Conservation (phyloP, 1,140 invertebrate genomes). For the Thaumetopoea pityocampa region DNA sequence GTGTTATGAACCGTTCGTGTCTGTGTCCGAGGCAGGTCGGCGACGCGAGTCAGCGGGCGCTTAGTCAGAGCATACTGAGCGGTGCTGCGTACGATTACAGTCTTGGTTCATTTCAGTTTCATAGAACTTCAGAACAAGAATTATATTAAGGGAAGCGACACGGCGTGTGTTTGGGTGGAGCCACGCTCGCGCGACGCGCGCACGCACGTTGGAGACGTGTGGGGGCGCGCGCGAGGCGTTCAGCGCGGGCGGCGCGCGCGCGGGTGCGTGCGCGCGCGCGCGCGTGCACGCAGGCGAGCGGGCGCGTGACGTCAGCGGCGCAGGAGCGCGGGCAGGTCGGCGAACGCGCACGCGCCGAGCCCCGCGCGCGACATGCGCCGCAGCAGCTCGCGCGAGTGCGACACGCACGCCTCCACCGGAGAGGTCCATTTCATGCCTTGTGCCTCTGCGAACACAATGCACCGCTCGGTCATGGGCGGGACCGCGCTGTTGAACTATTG, state of each 20-base stretch:
- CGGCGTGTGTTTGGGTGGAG: not conserved
- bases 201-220: not conserved
- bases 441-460: conserved; percentile 80
- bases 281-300: conserved; percentile 21
- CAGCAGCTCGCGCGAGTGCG: conserved; percentile 92
- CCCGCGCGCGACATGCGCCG: conserved; percentile 92
- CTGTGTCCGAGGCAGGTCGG: too few relatives aligned
- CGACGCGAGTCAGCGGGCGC: too few relatives aligned
- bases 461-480: too few relatives aligned
- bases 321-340: conserved; percentile 66
- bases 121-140: too few relatives aligned
- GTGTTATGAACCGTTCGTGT: too few relatives aligned
- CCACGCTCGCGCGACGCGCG: not conserved
- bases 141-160: too few relatives aligned
- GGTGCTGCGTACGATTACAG: too few relatives aligned
- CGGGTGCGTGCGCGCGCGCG: conserved; percentile 7
- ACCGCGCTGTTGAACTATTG: too few relatives aligned
- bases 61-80: too few relatives aligned
- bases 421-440: conserved; percentile 92
- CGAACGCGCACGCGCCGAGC: conserved; percentile 96
- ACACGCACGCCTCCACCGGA: conserved; percentile 92
- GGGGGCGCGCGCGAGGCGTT: not conserved
- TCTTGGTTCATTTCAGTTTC: too few relatives aligned
- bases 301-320: conserved; percentile 51
- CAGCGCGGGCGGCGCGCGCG: conserved; percentile 1